Conservation (phyloP, 2,797 vertebrate species). For the Macrochelys suwanniensis region DNA sequence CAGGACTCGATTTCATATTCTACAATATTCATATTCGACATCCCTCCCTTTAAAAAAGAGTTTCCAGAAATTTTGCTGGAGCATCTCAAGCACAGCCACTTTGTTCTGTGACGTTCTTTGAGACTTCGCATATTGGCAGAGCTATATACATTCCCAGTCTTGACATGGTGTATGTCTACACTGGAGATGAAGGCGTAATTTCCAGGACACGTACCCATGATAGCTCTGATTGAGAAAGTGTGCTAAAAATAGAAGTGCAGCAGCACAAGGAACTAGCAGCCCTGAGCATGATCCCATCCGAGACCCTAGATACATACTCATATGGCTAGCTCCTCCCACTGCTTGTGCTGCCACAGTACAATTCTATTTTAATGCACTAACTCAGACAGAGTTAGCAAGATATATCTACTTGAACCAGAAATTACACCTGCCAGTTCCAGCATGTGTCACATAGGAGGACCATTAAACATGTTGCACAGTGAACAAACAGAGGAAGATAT, state of each 20-base stretch:
- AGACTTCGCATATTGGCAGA: background rate
- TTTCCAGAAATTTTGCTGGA: background rate
- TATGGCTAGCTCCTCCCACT: background rate
- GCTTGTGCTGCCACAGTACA: background rate
- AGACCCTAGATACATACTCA: background rate
- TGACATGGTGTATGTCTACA: background rate
- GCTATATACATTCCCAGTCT: background rate
- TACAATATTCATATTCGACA: background rate
- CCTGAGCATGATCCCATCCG: background rate
- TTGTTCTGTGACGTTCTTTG: background rate
- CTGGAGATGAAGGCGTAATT: background rate
- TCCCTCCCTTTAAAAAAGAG: background rate
- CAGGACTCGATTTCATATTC: background rate
- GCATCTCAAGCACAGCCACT: background rate
- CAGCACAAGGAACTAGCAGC: background rate
- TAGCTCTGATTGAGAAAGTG: too few relatives aligned
- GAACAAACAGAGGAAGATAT: background rate
- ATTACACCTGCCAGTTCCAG: background rate
- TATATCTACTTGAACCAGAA: background rate
- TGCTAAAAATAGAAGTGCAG: background rate
- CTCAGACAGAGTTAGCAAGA: background rate
- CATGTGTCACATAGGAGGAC: background rate
- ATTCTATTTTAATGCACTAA: background rate
- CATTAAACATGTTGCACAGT: fast-evolving
- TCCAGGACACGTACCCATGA: too few relatives aligned